phyloP scores from a whole-genome alignment of 2,888 invertebrate species.

The Tenthredo amoena region DNA sequence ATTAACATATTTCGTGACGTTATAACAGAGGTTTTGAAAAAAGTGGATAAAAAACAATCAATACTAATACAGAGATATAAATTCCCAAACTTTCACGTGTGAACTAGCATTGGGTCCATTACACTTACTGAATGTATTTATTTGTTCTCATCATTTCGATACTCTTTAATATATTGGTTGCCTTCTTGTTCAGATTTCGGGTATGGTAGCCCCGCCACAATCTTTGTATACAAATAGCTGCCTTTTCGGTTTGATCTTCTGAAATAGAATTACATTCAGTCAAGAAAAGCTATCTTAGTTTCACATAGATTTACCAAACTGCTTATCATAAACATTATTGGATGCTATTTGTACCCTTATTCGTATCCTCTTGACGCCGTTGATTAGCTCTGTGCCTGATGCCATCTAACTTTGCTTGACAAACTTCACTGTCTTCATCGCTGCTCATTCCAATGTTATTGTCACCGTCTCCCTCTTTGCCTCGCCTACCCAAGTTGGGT shows the following conservation, averaged over 20 bases:
- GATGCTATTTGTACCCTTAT: constrained; percentile 65
- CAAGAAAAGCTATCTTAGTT: neutral
- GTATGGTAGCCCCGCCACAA: constrained; percentile 92
- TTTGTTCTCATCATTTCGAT: constrained; percentile 89
- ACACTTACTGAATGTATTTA: constrained; percentile 89
- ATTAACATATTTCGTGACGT: constrained; percentile 14
- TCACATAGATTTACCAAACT: neutral
- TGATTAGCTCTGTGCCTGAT: constrained; percentile 84
- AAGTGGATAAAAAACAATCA: constrained; percentile 26
- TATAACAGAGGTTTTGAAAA: constrained; percentile 17
- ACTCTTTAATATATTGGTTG: constrained; percentile 83
- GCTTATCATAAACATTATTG: neutral
- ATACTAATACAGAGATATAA: constrained; percentile 18
- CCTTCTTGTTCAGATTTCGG: constrained; percentile 86
- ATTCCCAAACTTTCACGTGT: neutral
- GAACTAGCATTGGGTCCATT: neutral
- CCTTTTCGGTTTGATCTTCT: constrained; percentile 75
- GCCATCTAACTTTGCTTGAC: constrained; percentile 84
- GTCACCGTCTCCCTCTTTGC: constrained; percentile 62
- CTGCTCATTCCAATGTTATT: constrained; percentile 67
- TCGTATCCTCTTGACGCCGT: constrained; percentile 74
- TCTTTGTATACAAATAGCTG: constrained; percentile 91
- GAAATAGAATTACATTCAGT: constrained; percentile 41
- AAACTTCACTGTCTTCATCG: constrained; percentile 85
- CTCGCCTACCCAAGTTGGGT: constrained; percentile 56